Percentiles rank a stretch among this genome's conserved stretches.
phyloP scores from a whole-genome alignment of 2,113 vertebrate species.

The Ceyx melanurus region DNA sequence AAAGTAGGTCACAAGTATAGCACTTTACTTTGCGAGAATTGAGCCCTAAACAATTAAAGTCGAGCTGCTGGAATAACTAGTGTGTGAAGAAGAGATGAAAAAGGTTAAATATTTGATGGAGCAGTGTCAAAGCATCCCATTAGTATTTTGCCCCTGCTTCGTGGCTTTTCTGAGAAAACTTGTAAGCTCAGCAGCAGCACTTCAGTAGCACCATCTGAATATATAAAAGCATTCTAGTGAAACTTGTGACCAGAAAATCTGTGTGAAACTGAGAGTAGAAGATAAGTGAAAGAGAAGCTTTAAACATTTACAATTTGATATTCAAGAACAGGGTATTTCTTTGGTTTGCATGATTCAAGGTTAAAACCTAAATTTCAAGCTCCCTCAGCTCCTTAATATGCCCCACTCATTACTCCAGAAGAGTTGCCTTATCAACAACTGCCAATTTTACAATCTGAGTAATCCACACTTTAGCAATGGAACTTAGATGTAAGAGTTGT shows the following conservation, averaged over 20 bases:
- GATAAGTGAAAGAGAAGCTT: not conserved
- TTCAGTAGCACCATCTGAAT: not conserved
- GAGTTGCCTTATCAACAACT: not conserved
- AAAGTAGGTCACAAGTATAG: slow-evolving; percentile 32
- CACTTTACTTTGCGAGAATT: not conserved
- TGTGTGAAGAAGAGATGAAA: slow-evolving; percentile 39
- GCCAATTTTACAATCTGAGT: not conserved
- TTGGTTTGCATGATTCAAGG: not conserved
- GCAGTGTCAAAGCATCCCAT: slow-evolving; percentile 44
- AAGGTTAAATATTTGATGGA: slow-evolving; percentile 66
- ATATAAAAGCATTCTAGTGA: not conserved
- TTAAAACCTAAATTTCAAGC: not conserved
- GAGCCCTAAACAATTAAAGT: slow-evolving; percentile 51
- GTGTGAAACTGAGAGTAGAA: not conserved
- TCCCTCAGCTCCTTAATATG: not conserved
- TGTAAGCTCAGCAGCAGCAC: slow-evolving; percentile 38
- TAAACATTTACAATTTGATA: not conserved
- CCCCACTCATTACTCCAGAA: not conserved
- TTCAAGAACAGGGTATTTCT: not conserved
- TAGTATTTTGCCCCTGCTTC: slow-evolving; percentile 28
- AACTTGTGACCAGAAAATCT: slow-evolving; percentile 15
- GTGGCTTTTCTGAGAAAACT: slow-evolving; percentile 33
- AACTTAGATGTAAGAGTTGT: not conserved
- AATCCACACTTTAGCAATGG: not conserved
- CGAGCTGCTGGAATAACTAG: slow-evolving; percentile 18